Evolutionary conservation across 2,797 vertebrate species (phyloP).

Genomic region (Threskiornis aethiopicus): DNA sequence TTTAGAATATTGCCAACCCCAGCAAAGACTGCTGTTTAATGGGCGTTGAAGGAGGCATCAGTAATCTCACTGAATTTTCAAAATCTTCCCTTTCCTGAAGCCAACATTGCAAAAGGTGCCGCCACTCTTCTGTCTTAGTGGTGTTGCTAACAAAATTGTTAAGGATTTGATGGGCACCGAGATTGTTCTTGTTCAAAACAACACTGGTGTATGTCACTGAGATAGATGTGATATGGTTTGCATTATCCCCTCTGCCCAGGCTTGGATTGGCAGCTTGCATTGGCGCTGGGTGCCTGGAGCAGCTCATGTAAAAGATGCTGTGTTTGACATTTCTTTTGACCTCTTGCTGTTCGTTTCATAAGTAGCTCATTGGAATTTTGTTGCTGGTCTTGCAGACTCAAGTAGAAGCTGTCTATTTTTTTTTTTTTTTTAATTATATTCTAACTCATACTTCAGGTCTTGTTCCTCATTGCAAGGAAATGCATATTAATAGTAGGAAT

Average conservation of each 20-base stretch:
- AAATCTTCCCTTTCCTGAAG: background rate
- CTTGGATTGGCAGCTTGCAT: background rate
- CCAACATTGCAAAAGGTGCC: rapidly evolving
- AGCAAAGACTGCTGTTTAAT: background rate
- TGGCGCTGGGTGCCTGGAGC: background rate
- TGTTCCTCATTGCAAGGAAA: background rate
- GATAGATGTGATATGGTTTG: background rate
- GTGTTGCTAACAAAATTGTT: background rate
- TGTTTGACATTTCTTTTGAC: background rate
- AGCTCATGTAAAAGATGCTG: background rate
- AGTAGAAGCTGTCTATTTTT: background rate
- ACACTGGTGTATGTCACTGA: background rate
- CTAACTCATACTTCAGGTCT: background rate
- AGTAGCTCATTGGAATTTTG: background rate
- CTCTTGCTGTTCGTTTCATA: background rate
- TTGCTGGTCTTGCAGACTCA: background rate
- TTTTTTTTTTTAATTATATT: background rate
- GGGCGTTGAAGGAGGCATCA: background rate
- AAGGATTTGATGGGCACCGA: background rate
- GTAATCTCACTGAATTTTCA: background rate
- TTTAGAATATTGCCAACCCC: background rate
- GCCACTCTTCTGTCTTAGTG: background rate
- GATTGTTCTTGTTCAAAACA: background rate
- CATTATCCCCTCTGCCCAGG: background rate
- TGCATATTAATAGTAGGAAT: constrained; percentile 6